phyloP scores from a whole-genome alignment of 2,888 invertebrate genomes.

The Leptinotarsa peninsularis region DNA sequence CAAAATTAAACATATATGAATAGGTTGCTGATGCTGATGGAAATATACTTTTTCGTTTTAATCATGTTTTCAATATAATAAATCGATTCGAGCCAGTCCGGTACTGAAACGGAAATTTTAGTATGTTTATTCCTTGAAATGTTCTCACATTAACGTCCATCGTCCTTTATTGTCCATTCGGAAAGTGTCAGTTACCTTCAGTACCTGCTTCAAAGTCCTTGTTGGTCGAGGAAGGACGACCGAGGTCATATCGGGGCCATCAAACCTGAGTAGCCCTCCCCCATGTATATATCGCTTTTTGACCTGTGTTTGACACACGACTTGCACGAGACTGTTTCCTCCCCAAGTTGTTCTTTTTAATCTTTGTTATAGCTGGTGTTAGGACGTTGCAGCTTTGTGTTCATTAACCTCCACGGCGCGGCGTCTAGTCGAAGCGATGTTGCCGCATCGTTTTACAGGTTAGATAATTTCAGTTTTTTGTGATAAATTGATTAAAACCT shows the following conservation, averaged over 20 bases:
- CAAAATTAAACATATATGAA: too few species aligned
- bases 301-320: slow-evolving; percentile 24
- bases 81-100: background rate
- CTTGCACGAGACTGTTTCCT: slow-evolving; percentile 17
- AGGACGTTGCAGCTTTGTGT: slow-evolving; percentile 51
- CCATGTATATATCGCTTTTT: slow-evolving; percentile 6
- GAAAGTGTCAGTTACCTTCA: slow-evolving; percentile 32
- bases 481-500: too few species aligned
- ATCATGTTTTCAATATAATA: too few species aligned
- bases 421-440: slow-evolving; percentile 43
- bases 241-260: background rate
- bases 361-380: slow-evolving; percentile 36
- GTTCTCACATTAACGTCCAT: background rate
- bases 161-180: background rate
- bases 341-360: slow-evolving; percentile 5
- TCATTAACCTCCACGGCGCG: slow-evolving; percentile 56
- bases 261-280: slow-evolving; percentile 12
- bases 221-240: slow-evolving; percentile 11
- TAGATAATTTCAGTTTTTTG: too few species aligned
- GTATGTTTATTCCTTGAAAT: background rate
- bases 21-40: too few species aligned
- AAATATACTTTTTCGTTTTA: too few species aligned
- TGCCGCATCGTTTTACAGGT: slow-evolving; percentile 11
- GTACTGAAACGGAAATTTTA: background rate
- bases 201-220: slow-evolving; percentile 46